phyloP scores from a whole-genome alignment of 2,113 vertebrate genomes.

The Hirundichthys speculiger region DNA sequence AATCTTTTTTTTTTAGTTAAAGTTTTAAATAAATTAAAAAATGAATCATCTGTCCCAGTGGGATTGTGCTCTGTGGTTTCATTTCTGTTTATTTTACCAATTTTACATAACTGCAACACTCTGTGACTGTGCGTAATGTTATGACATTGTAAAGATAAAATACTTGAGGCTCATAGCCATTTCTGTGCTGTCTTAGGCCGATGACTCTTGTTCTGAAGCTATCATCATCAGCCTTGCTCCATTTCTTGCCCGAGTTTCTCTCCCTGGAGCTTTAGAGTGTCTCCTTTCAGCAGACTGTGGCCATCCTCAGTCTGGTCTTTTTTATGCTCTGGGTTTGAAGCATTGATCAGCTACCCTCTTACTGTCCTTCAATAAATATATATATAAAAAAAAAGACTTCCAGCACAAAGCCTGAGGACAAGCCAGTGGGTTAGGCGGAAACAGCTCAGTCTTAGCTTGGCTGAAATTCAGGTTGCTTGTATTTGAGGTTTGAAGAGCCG shows the following conservation, averaged over 20 bases:
- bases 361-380: conserved; percentile 12
- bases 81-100: neutral
- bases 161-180: conserved; percentile 3
- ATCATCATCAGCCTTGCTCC: conserved; percentile 27
- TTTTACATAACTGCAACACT: neutral
- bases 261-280: conserved; percentile 37
- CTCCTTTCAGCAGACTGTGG: conserved; percentile 34
- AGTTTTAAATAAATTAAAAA: too few species aligned
- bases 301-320: conserved; percentile 31
- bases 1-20: too few species aligned
- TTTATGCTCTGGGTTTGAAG: conserved; percentile 51
- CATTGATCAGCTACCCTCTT: conserved; percentile 29
- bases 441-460: conserved; percentile 10
- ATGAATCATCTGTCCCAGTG: too few species aligned
- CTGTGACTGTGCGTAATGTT: neutral
- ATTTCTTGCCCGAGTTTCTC: conserved; percentile 15
- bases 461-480: conserved; percentile 43
- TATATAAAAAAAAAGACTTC: conserved; percentile 20
- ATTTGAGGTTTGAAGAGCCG: neutral
- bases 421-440: conserved; percentile 32
- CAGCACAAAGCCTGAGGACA: conserved; percentile 56
- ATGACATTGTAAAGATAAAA: conserved; percentile 11
- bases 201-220: conserved; percentile 19
- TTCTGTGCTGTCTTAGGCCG: conserved; percentile 13
- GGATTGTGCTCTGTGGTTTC: neutral